Percentiles rank a stretch among this genome's conserved stretches.
Evolutionary conservation across 2,113 vertebrate genomes (phyloP).

Genomic region (Neotragus pygmaeus): DNA sequence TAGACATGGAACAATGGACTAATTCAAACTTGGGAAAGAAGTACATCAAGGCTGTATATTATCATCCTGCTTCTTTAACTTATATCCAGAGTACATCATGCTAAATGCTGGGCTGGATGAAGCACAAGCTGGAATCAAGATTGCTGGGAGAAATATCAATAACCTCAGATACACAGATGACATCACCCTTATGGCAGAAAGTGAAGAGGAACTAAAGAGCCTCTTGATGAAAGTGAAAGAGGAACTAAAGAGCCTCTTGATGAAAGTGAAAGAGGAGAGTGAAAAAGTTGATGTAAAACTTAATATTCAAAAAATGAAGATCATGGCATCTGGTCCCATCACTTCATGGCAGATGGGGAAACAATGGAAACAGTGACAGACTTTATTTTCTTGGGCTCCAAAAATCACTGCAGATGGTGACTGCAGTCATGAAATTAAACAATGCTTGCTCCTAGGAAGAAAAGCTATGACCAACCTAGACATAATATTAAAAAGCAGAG

Average conservation of each 20-base stretch:
- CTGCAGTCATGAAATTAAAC: not conserved
- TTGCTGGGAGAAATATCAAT: not conserved
- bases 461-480: not conserved
- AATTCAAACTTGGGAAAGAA: not conserved
- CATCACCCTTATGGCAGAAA: not conserved
- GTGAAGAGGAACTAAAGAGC: not conserved
- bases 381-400: not conserved
- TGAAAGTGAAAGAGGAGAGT: not conserved
- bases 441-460: not conserved
- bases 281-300: not conserved
- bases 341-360: not conserved
- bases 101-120: not conserved
- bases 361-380: not conserved
- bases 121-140: not conserved
- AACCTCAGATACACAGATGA: not conserved
- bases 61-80: not conserved
- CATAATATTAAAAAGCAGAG: not conserved
- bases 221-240: not conserved
- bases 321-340: not conserved
- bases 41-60: not conserved
- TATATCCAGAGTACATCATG: not conserved
- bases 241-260: not conserved
- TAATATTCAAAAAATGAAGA: not conserved
- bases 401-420: not conserved
- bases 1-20: not conserved